Base-by-base conservation (phyloP, 2,113 vertebrate species). In the Mormyrus lacerda region DNA sequence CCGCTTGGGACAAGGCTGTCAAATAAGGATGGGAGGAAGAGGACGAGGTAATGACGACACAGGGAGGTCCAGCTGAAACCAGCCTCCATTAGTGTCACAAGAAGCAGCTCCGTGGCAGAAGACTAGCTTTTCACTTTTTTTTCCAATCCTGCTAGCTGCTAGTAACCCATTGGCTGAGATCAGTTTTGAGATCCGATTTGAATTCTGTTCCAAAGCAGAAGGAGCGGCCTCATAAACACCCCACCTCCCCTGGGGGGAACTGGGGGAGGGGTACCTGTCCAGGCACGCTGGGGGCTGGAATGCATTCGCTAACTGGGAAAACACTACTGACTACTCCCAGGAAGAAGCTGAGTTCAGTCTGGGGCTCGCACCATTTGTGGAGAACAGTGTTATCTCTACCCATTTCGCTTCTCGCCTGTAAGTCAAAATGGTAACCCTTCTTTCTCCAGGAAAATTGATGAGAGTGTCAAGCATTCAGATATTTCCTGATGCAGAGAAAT, bases 211-310 rank as follows among this genome's bases (percentile, higher is more conserved):
- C 85, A 55, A 87, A 87, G 27, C 27, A 87, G 6, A 4, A 51
- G 85, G 47, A 87, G 85, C n/a, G 15, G 27, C 27, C 85, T 6
- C n/a, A 13, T 31, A 87, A n/a, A 82, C 27, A 83, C 47, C 31
- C 88, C 48, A 31, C 8, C 61, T 65, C 44, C 45, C 11, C 24
- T 17, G 58, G 27, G 42, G n/a, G 27, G 27, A 27, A 42, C 7
- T 2, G 19, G 45, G 27, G 88, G 15, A 10, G 65, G 6, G 87
- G 45, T 19, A 65, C 69, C 31, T 82, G 88, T 53, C 47, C 9
- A 73, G 73, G 50, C 88, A 53, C 7, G 88, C 31, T 73, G 15
- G 47, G 35, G 73, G 69, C 85, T 55, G 69, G 88, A 82, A 82
- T 76, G 87, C 61, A 35, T 73, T 88, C 15, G 3, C 82, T 47